Evolutionary conservation across 2,113 vertebrate species (phyloP).

Genomic region (Anoplopoma fimbria): DNA sequence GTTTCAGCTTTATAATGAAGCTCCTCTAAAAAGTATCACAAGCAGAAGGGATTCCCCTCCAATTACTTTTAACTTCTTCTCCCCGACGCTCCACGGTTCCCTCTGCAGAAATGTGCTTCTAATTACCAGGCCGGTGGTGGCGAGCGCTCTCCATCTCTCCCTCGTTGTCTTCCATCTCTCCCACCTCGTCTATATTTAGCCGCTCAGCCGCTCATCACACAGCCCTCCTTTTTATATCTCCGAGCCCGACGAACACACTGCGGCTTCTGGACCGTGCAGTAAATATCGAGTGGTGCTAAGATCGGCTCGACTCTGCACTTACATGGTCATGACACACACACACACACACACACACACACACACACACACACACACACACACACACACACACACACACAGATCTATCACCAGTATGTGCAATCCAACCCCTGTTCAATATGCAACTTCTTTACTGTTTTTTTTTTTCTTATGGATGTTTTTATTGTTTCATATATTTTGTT

Average conservation of each 20-base stretch:
- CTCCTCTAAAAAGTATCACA: no score
- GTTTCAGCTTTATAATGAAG: background rate
- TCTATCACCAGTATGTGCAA: no score
- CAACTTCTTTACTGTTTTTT: no score
- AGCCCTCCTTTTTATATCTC: background rate
- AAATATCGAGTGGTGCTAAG: slow-evolving; percentile 44
- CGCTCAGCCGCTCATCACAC: no score
- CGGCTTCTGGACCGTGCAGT: slow-evolving; percentile 16
- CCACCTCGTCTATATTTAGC: slow-evolving; percentile 75
- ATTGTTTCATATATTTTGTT: no score
- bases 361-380: no score
- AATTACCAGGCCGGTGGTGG: slow-evolving; percentile 45
- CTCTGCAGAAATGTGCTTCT: slow-evolving; percentile 42
- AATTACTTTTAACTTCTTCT: slow-evolving; percentile 38
- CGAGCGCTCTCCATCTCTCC: slow-evolving; percentile 17
- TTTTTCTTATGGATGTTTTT: no score
- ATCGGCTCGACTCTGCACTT: slow-evolving; percentile 10
- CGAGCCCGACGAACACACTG: background rate
- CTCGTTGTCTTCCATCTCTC: slow-evolving; percentile 49
- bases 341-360: background rate
- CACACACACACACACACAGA: no score
- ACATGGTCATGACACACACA: slow-evolving; percentile 38
- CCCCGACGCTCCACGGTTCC: slow-evolving; percentile 10
- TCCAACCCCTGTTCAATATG: no score
- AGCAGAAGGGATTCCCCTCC: slow-evolving; percentile 41